Evolutionary conservation across 2,888 invertebrate genomes (phyloP).

Genomic region (Cybosia mesomella): DNA sequence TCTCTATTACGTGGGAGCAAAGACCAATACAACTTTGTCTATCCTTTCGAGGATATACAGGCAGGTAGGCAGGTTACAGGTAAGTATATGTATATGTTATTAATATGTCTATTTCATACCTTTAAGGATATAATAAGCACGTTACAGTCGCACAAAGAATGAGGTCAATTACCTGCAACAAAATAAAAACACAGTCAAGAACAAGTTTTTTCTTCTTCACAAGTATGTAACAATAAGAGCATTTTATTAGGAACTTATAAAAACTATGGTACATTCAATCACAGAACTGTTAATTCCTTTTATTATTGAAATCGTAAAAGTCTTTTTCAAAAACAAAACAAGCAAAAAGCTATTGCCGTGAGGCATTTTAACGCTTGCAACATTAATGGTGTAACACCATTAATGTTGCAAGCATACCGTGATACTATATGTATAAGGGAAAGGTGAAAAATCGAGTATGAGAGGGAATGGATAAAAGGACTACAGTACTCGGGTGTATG

Average conservation of each 20-base stretch:
- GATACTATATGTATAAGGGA: no score
- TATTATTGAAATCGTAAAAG: background rate
- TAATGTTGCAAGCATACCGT: no score
- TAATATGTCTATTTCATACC: constrained; percentile 40
- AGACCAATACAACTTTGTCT: background rate
- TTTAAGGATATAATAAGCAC: constrained; percentile 38
- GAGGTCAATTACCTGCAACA: constrained; percentile 75
- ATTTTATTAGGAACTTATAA: constrained; percentile 28
- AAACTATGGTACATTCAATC: constrained; percentile 9
- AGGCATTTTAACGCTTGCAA: no score
- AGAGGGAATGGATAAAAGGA: background rate
- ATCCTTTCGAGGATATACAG: background rate
- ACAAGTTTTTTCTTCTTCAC: constrained; percentile 44
- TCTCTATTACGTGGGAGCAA: background rate
- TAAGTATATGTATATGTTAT: constrained; percentile 16
- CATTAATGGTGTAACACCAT: no score
- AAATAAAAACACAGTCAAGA: constrained; percentile 62
- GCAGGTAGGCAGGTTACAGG: no score
- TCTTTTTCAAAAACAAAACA: background rate
- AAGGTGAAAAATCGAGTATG: no score
- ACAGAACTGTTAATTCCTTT: background rate
- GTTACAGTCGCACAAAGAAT: constrained; percentile 51
- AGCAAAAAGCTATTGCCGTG: background rate
- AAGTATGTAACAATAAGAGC: constrained; percentile 39
- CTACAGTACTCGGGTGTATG: background rate